Percentiles rank a stretch among this genome's conserved stretches.
Conservation (phyloP, 2,797 vertebrate species). For the Benthosema pterotum region DNA sequence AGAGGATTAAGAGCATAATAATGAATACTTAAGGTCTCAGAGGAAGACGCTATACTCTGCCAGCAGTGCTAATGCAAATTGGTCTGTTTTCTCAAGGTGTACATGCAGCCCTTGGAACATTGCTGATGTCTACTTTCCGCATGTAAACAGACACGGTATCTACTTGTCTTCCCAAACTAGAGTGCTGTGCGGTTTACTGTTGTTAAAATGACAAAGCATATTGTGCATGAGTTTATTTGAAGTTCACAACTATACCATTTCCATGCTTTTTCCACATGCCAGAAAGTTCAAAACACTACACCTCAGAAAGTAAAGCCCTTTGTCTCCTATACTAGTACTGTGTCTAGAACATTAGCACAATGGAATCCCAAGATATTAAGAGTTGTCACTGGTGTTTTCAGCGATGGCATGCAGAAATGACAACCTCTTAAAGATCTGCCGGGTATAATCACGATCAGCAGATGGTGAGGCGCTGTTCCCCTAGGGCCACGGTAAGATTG, state of each 20-base stretch:
- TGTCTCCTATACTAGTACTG: background rate
- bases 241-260: background rate
- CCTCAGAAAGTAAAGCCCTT: background rate
- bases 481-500: conserved; percentile 73
- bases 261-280: background rate
- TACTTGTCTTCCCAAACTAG: background rate
- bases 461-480: conserved; percentile 67
- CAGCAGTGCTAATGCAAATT: conserved; percentile 38
- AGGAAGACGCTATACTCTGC: conserved; percentile 28
- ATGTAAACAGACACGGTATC: conserved; percentile 15
- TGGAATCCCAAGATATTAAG: conserved; percentile 10
- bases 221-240: conserved; percentile 17
- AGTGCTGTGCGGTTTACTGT: background rate
- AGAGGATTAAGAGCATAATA: conserved; percentile 31
- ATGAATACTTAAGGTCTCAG: conserved; percentile 43
- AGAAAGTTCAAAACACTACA: background rate
- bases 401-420: conserved; percentile 30
- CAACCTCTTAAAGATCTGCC: conserved; percentile 58
- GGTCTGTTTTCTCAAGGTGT: conserved; percentile 30
- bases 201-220: no score
- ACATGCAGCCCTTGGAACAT: conserved; percentile 3
- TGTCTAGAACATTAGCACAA: background rate
- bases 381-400: conserved; percentile 40
- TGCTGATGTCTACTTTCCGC: conserved; percentile 27
- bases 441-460: conserved; percentile 76